phyloP scores from a whole-genome alignment of 2,888 invertebrate species.

The Poecilus cupreus region DNA sequence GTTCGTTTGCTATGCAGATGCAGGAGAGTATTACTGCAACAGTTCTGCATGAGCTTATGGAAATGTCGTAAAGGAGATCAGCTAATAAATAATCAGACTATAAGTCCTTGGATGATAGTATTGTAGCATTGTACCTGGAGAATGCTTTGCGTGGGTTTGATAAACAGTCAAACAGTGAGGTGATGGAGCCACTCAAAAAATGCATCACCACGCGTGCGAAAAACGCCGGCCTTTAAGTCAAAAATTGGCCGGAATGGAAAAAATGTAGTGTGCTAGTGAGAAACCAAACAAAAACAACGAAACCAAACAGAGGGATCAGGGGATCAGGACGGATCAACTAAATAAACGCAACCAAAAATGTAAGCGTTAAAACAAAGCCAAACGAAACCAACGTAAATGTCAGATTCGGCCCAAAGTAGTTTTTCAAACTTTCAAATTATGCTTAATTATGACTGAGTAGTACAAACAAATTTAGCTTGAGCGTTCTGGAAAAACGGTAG shows the following conservation, averaged over 20 bases:
- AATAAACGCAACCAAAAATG: slow-evolving; percentile 52
- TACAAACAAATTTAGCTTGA: slow-evolving; percentile 14
- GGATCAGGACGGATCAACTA: slow-evolving; percentile 31
- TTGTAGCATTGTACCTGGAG: slow-evolving; percentile 13
- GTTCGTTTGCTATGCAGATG: slow-evolving; percentile 13
- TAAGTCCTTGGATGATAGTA: slow-evolving; percentile 6
- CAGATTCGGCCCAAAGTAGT: slow-evolving; percentile 19
- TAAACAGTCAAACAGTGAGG: slow-evolving; percentile 26
- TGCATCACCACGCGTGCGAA: slow-evolving; percentile 53
- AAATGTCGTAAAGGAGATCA: slow-evolving; percentile 44
- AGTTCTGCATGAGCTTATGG: slow-evolving; percentile 33
- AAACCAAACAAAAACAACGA: slow-evolving; percentile 38
- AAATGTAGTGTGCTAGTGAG: slow-evolving; percentile 54
- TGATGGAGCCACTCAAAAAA: slow-evolving; percentile 55
- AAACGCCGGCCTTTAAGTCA: slow-evolving; percentile 46
- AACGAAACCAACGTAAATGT: slow-evolving; percentile 30
- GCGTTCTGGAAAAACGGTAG: not conserved
- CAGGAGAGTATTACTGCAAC: not conserved
- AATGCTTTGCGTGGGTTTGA: slow-evolving; percentile 27
- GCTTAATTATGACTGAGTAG: slow-evolving; percentile 34
- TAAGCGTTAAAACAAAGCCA: slow-evolving; percentile 45
- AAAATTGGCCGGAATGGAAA: slow-evolving; percentile 53
- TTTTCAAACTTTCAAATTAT: slow-evolving; percentile 13
- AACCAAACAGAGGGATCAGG: slow-evolving; percentile 35
- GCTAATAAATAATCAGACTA: slow-evolving; percentile 27